Percentiles rank a stretch among this genome's conserved stretches.
Evolutionary conservation across 2,113 vertebrate genomes (phyloP).

Genomic region (Isurus oxyrinchus): DNA sequence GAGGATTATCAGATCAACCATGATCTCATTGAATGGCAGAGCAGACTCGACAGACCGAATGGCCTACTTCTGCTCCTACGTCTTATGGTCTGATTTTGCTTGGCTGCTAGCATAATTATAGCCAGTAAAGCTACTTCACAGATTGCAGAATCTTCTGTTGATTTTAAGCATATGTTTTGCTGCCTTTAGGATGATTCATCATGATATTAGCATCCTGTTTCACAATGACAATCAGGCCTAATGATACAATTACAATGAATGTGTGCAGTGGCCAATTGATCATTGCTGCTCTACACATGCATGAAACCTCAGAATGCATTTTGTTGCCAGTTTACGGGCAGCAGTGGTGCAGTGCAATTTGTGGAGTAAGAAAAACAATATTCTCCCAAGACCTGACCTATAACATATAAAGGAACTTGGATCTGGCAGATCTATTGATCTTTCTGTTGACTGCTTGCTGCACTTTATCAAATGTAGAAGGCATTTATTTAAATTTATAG

Average conservation of each 20-base stretch:
- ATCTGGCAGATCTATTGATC: neutral
- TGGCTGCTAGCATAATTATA: neutral
- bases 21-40: too few relatives aligned
- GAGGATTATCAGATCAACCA: too few relatives aligned
- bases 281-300: neutral
- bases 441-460: neutral
- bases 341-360: neutral
- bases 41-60: too few relatives aligned
- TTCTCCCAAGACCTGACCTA: neutral
- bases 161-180: neutral
- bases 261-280: neutral
- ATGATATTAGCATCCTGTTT: neutral
- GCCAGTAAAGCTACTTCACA: neutral
- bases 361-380: neutral
- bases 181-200: neutral
- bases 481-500: neutral
- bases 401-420: neutral
- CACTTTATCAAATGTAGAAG: neutral
- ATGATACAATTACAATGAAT: neutral
- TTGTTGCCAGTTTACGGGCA: neutral
- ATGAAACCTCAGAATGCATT: neutral
- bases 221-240: neutral
- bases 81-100: neutral
- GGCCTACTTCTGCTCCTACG: too few relatives aligned
- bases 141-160: neutral